Evolutionary conservation across 1,140 invertebrate genomes (phyloP), one percentile per base, ranked within the genome.

Genomic region (Agraylea sexmaculata): DNA sequence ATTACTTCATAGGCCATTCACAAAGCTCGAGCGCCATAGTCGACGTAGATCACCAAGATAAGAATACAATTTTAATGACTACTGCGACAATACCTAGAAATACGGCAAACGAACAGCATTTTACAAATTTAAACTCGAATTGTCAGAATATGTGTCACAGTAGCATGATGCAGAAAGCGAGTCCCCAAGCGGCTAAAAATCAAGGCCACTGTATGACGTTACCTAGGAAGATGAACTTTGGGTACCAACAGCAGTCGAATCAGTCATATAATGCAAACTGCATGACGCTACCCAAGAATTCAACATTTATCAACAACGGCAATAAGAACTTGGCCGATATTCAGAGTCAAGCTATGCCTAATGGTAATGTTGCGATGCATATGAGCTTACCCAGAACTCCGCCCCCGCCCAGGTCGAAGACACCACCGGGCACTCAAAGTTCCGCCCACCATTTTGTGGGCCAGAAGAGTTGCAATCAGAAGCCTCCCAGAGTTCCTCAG

Each of bases 11-110:
- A 46, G 73, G 74, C 0, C 74, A 77, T 53, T 74, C 73, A 13
- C 74, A 78, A 58, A 78, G 72, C 49, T 71, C 73, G 12, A 78
- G 74, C 49, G 78, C 84, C 1, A 84, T 87, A 17, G 82, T 87
- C 1, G 82, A 86, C 47, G 80, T 86, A 11, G 81, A 85, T 52
- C 77, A 77, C 55, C 80, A 84, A 58, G 72, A 78, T 54, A 70
- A 77, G 45, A 73, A 70, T 49, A 66, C 75, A 21, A 73, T 77
- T 53, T 75, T 83, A 52, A 60, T 80, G 35, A 74, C 69, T 51
- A 55, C 70, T 52, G 4, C 53, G 63, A 27, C 61, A 57, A 30
- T 62, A 53, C 40, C 47, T 47, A 6, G 62, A 56, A 52, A 57
- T 49, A 28, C 58, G 46, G 69, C 68, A 54, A 55, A 66, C 50